Evolutionary conservation across 2,888 invertebrate species (phyloP).

Genomic region (Tiliacea citrago): DNA sequence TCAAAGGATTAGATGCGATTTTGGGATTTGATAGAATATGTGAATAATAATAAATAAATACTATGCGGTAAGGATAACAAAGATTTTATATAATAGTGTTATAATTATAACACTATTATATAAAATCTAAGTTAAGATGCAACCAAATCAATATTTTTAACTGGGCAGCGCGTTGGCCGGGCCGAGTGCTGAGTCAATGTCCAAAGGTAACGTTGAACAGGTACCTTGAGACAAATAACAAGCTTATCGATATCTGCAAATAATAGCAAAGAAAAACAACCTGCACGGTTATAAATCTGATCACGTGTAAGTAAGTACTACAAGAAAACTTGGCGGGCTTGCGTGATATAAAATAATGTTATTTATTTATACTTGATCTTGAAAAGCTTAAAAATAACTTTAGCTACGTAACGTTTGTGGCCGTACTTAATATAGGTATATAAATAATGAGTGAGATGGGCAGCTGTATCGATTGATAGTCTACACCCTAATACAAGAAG

Average conservation of each 20-base stretch:
- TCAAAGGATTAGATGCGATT: not conserved
- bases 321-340: not conserved
- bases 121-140: too few relatives aligned
- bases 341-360: not conserved
- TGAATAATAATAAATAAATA: not conserved
- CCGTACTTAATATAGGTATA: not conserved
- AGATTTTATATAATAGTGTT: too few relatives aligned
- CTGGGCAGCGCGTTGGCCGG: too few relatives aligned
- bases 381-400: not conserved
- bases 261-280: conserved; percentile 43
- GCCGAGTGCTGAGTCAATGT: too few relatives aligned
- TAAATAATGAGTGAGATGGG: conserved; percentile 3
- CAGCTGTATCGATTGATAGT: conserved; percentile 3
- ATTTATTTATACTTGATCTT: too few relatives aligned
- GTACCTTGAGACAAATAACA: conserved; percentile 25
- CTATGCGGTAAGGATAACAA: too few relatives aligned
- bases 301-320: conserved; percentile 45
- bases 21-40: not conserved
- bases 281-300: conserved; percentile 38
- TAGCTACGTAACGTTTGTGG: not conserved
- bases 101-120: too few relatives aligned
- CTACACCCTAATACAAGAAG: not conserved
- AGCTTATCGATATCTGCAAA: conserved; percentile 42
- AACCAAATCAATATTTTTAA: too few relatives aligned
- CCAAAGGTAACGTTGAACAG: too few relatives aligned